Evolutionary conservation across 2,113 vertebrate species (phyloP), one percentile per base, ranked within the genome.

Genomic region (Nymphicus hollandicus): DNA sequence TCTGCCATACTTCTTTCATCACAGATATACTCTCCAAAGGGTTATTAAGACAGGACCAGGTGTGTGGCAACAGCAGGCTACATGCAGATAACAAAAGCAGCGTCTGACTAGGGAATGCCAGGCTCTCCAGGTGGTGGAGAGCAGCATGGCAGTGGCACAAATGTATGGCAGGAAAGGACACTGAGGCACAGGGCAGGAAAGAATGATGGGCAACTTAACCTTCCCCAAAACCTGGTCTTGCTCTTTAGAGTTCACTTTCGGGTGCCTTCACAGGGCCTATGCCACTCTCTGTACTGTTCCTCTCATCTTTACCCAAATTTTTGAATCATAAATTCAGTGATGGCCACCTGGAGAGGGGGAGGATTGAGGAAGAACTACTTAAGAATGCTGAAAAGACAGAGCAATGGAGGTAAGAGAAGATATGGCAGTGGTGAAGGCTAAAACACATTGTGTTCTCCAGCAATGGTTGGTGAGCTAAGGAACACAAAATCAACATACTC

Each of bases 101-200:
- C 8, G 22, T 25, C 56, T 23, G 27, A 27, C 10, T 3, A 35
- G 9, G 37, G 27, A 66, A 86, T 0, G 7, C 35, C 52, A 50
- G 33, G 74, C 39, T 50, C 35, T 72, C 10, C 24, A n/a, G 52
- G 22, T 2, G 1, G 12, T 11, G 8, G 2, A 60, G 17, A 46
- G 10, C 63, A 66, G 56, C 9, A 0, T 0, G 0, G 39, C 50
- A 53, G 18, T 19, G 23, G 18, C 49, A 74, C 22, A 37, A 47
- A 84, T 19, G n/a, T 22, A 58, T 9, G 19, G 18, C 0, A 2
- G 35, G 33, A 86, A 77, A 17, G 7, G 27, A 63, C 44, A 81
- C 20, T 43, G 53, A 70, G 24, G 60, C 41, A 90, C 3, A 33
- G 27, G 11, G 29, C 43, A 81, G 43, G 14, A 84, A 70, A 56